Evolutionary conservation across 92 coral and sea anemone genomes (phyloP).

Genomic region (Micromussa lordhowensis): DNA sequence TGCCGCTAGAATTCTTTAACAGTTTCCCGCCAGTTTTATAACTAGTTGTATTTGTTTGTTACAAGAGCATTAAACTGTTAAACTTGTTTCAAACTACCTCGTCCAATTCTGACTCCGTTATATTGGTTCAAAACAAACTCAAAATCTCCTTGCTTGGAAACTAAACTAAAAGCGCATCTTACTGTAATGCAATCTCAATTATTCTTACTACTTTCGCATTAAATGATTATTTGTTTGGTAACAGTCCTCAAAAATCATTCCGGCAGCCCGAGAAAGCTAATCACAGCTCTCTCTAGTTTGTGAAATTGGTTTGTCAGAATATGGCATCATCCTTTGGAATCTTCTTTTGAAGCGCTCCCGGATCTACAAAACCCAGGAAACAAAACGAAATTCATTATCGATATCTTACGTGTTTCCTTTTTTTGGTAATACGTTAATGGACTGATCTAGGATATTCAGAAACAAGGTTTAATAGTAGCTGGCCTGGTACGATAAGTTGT

Average conservation of each 20-base stretch:
- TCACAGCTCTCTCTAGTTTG: background rate
- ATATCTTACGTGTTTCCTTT: too few relatives aligned
- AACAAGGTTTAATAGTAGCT: too few relatives aligned
- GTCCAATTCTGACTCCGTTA: background rate
- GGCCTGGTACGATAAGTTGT: too few relatives aligned
- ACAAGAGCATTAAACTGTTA: too few relatives aligned
- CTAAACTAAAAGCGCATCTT: background rate
- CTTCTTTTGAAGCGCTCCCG: background rate
- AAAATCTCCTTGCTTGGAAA: background rate
- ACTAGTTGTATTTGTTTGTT: too few relatives aligned
- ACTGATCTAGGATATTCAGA: too few relatives aligned
- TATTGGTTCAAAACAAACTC: background rate
- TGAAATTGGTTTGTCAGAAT: background rate
- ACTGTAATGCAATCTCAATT: background rate
- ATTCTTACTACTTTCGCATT: too few relatives aligned
- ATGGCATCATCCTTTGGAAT: background rate
- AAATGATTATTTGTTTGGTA: background rate
- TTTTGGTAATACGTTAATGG: too few relatives aligned
- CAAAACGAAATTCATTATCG: too few relatives aligned
- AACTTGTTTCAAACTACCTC: too few relatives aligned
- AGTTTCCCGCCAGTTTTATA: too few relatives aligned
- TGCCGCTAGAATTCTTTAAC: too few relatives aligned
- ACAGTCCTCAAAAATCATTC: background rate
- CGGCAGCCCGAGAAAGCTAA: background rate
- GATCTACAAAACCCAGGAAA: background rate